Conservation (phyloP, 2,113 vertebrate species). For the Anarrhichthys ocellatus region DNA sequence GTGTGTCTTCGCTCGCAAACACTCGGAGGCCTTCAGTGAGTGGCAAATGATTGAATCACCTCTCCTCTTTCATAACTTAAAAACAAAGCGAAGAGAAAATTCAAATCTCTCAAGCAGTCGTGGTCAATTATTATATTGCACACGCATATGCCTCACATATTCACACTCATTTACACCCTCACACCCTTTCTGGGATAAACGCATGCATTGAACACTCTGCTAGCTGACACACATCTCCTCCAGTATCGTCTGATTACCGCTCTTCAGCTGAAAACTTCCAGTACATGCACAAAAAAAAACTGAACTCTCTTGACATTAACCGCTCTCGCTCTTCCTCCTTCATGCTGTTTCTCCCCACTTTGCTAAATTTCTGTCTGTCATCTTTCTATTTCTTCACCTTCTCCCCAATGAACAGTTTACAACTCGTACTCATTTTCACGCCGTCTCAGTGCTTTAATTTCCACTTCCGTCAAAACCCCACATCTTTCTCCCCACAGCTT, state of each 20-base stretch:
- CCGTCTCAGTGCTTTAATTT: conserved; percentile 70
- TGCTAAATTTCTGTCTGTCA: conserved; percentile 15
- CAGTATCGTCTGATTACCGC: background rate
- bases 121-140: conserved; percentile 24
- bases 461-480: conserved; percentile 57
- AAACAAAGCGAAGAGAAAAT: conserved; percentile 33
- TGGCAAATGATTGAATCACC: conserved; percentile 42
- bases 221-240: conserved; percentile 17
- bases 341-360: background rate
- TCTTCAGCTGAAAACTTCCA: background rate
- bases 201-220: conserved; percentile 12
- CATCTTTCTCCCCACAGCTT: conserved; percentile 57
- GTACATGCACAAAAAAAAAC: background rate
- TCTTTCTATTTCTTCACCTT: conserved; percentile 19
- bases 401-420: conserved; percentile 47
- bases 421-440: conserved; percentile 67
- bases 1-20: background rate
- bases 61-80: conserved; percentile 24
- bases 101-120: background rate
- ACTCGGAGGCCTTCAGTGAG: conserved; percentile 30
- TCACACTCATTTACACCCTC: conserved; percentile 53
- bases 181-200: conserved; percentile 36
- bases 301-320: conserved; percentile 1
- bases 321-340: conserved; percentile 28
- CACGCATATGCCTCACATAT: conserved; percentile 19